Conservation (phyloP, 2,113 vertebrate genomes). For the Dipodomys stephensi region DNA sequence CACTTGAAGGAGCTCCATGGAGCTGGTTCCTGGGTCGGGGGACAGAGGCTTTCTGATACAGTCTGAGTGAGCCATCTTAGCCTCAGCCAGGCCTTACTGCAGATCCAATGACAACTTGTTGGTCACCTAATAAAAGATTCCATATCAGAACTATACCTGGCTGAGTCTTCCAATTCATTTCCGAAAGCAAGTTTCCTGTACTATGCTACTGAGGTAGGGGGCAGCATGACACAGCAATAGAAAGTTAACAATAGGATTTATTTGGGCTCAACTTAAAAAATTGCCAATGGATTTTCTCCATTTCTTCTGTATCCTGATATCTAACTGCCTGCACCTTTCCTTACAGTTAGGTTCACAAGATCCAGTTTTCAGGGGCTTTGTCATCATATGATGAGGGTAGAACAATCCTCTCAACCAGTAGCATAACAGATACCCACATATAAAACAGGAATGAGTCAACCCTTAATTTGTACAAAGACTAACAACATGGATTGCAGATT, state of each 20-base stretch:
- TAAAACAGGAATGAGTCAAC: slow-evolving; percentile 6
- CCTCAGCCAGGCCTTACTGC: background rate
- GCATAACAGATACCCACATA: background rate
- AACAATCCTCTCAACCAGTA: background rate
- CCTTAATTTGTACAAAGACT: slow-evolving; percentile 23
- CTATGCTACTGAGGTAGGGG: background rate
- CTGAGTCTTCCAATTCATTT: background rate
- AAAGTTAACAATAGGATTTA: slow-evolving; percentile 27
- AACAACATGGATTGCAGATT: slow-evolving; percentile 13
- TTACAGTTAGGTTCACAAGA: background rate
- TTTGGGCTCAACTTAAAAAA: background rate
- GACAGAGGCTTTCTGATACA: background rate
- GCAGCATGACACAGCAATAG: background rate
- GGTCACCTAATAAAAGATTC: background rate
- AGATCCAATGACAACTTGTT: background rate
- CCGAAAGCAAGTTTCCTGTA: background rate
- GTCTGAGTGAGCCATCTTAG: background rate
- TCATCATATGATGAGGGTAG: background rate
- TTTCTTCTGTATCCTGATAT: background rate
- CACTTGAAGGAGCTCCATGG: background rate
- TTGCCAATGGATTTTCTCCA: background rate
- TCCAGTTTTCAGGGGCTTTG: background rate
- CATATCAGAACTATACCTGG: background rate
- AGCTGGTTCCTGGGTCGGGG: background rate
- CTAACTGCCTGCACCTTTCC: background rate